Evolutionary conservation across 2,888 invertebrate species (phyloP), one percentile per base, ranked within the genome.

Genomic region (Phyllotreta striolata): DNA sequence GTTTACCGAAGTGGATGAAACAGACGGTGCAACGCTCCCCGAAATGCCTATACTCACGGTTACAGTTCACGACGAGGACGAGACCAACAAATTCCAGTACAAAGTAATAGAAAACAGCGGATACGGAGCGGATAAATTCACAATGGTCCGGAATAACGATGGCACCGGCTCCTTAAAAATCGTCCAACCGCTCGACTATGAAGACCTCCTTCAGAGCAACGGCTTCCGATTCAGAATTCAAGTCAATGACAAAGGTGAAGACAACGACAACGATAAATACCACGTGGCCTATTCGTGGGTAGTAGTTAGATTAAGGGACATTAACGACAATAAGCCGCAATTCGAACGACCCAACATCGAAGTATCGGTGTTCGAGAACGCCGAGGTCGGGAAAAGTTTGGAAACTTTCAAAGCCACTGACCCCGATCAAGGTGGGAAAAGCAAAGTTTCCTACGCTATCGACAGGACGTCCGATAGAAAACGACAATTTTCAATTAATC

Each of bases 261-360:
- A 95, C 79, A 95, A 95, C 78, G 95, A 95, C 83, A 94, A 95
- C 82, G 98, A 99, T 82, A 97, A 97, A 81, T 94, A 96, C 79
- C 96, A 97, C 83, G 95, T 96, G 69, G 96, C 96, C 66, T 95
- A 95, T 82, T 95, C 96, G 1, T 95, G 95, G 93, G 95, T 97
- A 62, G 92, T 93, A 67, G 95, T 97, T 37, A 93, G 92, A 78
- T 85, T 99, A 65, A 87, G 93, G 66, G 98, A 98, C 81, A 94
- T 94, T 73, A 98, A 98, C 84, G 98, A 98, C 86, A 98, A 98
- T 85, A 94, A 95, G 80, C 98, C 98, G 4, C 92, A 92, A 77
- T 97, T 95, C 80, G 95, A 96, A 77, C 88, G 91, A 69, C 93
- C 96, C 51, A 95, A 96, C 79, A 95, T 97, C 74, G 96, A 95